Evolutionary conservation across 2,888 invertebrate species (phyloP).

Genomic region (Pristionchus japonicus): DNA sequence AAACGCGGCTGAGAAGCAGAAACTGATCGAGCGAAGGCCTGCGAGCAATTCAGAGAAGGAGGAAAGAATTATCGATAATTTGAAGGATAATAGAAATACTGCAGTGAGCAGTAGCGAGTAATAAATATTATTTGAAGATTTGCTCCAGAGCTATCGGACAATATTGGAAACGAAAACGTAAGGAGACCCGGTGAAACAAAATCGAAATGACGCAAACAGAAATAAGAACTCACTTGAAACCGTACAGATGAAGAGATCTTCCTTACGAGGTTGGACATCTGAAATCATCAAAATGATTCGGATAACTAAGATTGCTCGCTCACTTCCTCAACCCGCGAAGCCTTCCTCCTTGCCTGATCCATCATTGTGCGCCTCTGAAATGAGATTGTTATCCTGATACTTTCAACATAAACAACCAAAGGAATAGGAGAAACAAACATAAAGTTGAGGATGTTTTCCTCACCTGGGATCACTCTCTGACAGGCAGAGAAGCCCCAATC

Average conservation of each 20-base stretch:
- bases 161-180: not conserved
- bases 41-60: not conserved
- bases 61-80: not conserved
- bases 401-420: not conserved
- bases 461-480: not conserved
- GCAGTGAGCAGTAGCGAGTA: not conserved
- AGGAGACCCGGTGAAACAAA: not conserved
- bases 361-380: not conserved
- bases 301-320: not conserved
- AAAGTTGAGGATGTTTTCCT: not conserved
- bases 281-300: not conserved
- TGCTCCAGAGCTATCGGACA: too few species aligned
- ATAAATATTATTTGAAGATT: not conserved
- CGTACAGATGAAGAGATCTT: not conserved
- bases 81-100: not conserved
- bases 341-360: slow-evolving; percentile 3
- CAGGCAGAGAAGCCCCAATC: not conserved
- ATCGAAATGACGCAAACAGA: not conserved
- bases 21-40: not conserved
- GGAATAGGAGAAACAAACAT: not conserved
- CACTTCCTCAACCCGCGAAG: not conserved
- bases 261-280: not conserved
- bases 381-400: not conserved
- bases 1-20: slow-evolving; percentile 13
- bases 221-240: not conserved